A percentile compares a stretch with the other conserved stretches of the same genome.
These are phyloP conservation scores for Aphidius gifuensis DNA, from an alignment of 1,140 invertebrate genomes.

Conservation along the genomic window DNA sequence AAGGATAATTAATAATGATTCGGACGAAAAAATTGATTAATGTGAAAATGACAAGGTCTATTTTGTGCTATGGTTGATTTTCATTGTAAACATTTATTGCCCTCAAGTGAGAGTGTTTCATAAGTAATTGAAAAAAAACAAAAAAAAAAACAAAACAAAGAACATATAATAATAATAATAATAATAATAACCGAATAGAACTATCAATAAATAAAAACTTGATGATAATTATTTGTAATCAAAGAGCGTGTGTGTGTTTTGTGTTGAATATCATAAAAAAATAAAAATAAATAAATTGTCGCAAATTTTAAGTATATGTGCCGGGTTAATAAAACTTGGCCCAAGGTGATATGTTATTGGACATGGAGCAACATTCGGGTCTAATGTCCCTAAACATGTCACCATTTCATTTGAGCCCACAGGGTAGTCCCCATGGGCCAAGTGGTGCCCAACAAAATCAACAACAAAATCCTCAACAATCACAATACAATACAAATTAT, in stretches of 20 bases:
- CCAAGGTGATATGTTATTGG: constrained; percentile 71
- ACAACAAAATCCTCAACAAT: constrained; percentile 34
- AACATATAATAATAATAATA: neutral
- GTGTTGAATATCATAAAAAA: no score
- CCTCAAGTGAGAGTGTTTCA: neutral
- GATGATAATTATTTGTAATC: no score
- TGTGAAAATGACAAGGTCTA: constrained; percentile 13
- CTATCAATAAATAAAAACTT: no score
- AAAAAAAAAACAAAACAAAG: neutral
- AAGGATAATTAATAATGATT: constrained; percentile 17
- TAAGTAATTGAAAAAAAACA: neutral
- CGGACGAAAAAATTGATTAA: constrained; percentile 25
- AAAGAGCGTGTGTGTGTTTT: no score
- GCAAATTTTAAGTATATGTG: constrained; percentile 6
- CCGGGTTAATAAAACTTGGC: constrained; percentile 17
- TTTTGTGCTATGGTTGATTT: constrained; percentile 23
- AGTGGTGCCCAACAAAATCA: constrained; percentile 37
- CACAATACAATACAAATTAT: constrained; percentile 41
- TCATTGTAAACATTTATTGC: constrained; percentile 9
- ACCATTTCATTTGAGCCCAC: constrained; percentile 71
- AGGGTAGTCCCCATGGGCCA: constrained; percentile 57
- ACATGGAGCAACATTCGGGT: constrained; percentile 79
- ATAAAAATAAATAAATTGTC: no score
- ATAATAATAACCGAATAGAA: no score
- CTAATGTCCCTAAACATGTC: constrained; percentile 83